Base-by-base conservation (phyloP, 2,888 invertebrate genomes). In the Sinotaia quadrata region DNA sequence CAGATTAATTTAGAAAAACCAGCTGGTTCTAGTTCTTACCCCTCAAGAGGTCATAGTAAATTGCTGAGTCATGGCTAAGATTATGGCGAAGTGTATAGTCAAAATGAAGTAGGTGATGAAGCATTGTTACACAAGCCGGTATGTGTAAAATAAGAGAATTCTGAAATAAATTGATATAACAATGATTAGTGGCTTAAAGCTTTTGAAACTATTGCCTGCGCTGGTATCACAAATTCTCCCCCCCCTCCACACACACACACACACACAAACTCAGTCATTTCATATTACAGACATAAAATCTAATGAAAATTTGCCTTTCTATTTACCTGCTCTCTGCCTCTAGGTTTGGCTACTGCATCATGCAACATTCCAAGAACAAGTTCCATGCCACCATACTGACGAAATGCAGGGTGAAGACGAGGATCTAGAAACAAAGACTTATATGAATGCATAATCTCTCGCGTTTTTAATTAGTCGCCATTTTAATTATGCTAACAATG, bases 41-140 rank as follows among this genome's bases (percentile, higher is more conserved):
- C 81, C 86, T 77, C 3, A 87, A 61, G 2, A 86, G 63, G 12
- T 75, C 73, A 58, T 83, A 76, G 69, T 86, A 86, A 18, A 85
- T 69, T 15, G 73, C 58, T 4, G 77, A 21, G 68, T 85, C 81
- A 67, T 78, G 81, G 5, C 85, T 82, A 59, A 86, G 72, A 60
- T 77, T 78, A 71, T 85, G 86, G 60, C 86, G 69, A 44, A 86
- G 78, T 8, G 74, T 73, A 72, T 77, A 81, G 71, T 83, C 81
- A 69, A 81, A 75, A 67, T 85, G 85, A 18, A 84, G 71, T 15
- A 87, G 73, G 54, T 76, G 68, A 41, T 83, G 74, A 44, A 87
- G 65, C 27, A 85, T 83, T 15, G 81, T 78, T 51, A 82, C 67
- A 76, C 85, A 82, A 10, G 81, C 80, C 27, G 85, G 83, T 52